Evolutionary conservation across 2,797 vertebrate species (phyloP).

Genomic region (Tympanoctomys barrerae): DNA sequence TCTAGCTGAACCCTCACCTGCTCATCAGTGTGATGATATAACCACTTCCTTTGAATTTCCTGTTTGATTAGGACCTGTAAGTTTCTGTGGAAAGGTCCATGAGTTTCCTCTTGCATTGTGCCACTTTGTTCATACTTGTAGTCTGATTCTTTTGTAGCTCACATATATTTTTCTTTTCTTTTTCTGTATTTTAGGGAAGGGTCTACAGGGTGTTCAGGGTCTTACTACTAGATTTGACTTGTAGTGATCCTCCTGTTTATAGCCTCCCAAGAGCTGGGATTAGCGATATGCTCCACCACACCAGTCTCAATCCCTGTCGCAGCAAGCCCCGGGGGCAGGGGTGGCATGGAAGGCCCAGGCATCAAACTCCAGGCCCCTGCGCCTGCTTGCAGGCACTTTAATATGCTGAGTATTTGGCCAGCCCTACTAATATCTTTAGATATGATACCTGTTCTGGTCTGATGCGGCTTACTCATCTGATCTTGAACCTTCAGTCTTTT

Average conservation of each 20-base stretch:
- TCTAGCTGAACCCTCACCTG: constrained; percentile 98
- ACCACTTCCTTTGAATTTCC: constrained; percentile 97
- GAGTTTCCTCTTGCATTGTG: constrained; percentile 98
- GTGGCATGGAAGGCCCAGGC: too few relatives aligned
- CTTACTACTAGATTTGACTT: too few relatives aligned
- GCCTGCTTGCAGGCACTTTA: too few relatives aligned
- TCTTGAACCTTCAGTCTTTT: constrained; percentile 97
- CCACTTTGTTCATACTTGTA: constrained; percentile 97
- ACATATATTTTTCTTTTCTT: not conserved
- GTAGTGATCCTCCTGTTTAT: too few relatives aligned
- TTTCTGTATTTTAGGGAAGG: too few relatives aligned
- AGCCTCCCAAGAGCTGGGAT: too few relatives aligned
- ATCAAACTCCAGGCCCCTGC: too few relatives aligned
- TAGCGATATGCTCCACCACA: too few relatives aligned
- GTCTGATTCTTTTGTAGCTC: constrained; percentile 99
- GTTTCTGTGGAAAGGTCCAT: constrained; percentile 98
- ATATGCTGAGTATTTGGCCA: too few relatives aligned
- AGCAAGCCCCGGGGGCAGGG: too few relatives aligned
- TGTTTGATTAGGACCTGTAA: constrained; percentile 99
- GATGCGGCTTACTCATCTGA: constrained; percentile 99
- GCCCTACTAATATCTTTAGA: constrained; percentile 93
- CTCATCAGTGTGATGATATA: constrained; percentile 99
- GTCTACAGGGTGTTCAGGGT: too few relatives aligned
- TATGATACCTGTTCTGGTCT: constrained; percentile 98
- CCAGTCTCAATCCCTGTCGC: too few relatives aligned